Evolutionary conservation across 2,888 invertebrate genomes (phyloP).

Genomic region (Lepidochitona cinerea): DNA sequence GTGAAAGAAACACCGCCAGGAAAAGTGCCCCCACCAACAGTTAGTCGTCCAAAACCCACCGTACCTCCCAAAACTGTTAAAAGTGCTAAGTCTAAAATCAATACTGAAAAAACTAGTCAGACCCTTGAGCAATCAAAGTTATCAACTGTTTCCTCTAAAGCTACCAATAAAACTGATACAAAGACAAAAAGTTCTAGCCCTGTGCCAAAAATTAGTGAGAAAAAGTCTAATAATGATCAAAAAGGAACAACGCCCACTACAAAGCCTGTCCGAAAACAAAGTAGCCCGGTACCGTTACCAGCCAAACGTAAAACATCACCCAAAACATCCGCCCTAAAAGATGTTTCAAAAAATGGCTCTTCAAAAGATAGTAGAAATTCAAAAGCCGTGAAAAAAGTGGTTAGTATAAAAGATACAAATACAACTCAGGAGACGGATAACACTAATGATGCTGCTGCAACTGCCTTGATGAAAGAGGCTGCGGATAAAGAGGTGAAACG

Average conservation of each 20-base stretch:
- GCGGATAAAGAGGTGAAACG: conserved; percentile 22
- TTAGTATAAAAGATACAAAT: conserved; percentile 21
- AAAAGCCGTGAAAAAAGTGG: neutral
- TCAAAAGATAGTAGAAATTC: neutral
- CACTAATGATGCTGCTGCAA: conserved; percentile 58
- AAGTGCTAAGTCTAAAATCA: neutral
- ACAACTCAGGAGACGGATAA: conserved; percentile 37
- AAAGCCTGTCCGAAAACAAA: neutral
- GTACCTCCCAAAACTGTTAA: neutral
- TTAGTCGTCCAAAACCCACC: neutral
- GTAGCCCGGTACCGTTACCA: neutral
- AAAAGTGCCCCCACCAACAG: neutral
- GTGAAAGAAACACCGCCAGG: neutral
- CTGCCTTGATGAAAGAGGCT: conserved; percentile 41
- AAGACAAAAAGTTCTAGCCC: too few species aligned
- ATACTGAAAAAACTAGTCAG: neutral
- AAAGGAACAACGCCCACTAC: neutral
- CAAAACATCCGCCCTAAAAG: too few species aligned
- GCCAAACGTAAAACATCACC: neutral
- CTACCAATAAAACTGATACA: neutral
- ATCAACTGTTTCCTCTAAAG: neutral
- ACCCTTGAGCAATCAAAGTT: neutral
- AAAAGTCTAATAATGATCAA: neutral
- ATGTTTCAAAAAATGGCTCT: too few species aligned
- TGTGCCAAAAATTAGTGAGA: neutral